phyloP scores from a whole-genome alignment of 2,797 vertebrate genomes.

The Varecia variegata region DNA sequence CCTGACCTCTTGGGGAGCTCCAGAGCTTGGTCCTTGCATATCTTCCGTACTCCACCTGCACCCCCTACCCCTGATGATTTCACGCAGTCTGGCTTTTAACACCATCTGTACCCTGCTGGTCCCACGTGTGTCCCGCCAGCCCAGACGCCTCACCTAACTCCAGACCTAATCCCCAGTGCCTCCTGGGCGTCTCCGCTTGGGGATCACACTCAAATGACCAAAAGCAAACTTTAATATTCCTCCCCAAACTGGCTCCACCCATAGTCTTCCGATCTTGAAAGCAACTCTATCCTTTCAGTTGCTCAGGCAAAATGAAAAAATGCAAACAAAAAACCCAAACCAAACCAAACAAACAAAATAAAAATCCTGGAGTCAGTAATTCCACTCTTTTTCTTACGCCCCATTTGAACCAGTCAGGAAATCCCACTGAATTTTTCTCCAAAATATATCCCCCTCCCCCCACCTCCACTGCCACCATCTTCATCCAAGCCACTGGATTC shows the following conservation, averaged over 20 bases:
- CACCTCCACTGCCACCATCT: not conserved
- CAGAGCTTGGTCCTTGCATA: not conserved
- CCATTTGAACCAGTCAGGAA: not conserved
- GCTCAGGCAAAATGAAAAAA: not conserved
- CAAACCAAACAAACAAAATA: not conserved
- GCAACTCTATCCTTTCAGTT: not conserved
- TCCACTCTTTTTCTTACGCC: not conserved
- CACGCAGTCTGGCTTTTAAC: not conserved
- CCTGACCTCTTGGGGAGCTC: not conserved
- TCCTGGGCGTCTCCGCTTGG: not conserved
- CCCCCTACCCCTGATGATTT: fast-evolving
- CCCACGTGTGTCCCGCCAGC: fast-evolving
- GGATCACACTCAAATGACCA: not conserved
- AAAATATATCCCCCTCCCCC: not conserved
- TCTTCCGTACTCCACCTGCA: not conserved
- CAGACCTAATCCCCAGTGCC: not conserved
- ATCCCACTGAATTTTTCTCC: not conserved
- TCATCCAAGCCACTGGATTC: not conserved
- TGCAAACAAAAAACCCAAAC: not conserved
- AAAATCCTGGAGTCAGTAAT: not conserved
- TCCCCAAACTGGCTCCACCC: not conserved
- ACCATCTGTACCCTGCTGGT: not conserved
- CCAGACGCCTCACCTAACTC: not conserved
- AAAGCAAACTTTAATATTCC: not conserved
- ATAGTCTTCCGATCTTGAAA: not conserved